Evolutionary conservation across 2,888 invertebrate genomes (phyloP), one percentile per base, ranked within the genome.

Genomic region (Rhodophaea formosa): DNA sequence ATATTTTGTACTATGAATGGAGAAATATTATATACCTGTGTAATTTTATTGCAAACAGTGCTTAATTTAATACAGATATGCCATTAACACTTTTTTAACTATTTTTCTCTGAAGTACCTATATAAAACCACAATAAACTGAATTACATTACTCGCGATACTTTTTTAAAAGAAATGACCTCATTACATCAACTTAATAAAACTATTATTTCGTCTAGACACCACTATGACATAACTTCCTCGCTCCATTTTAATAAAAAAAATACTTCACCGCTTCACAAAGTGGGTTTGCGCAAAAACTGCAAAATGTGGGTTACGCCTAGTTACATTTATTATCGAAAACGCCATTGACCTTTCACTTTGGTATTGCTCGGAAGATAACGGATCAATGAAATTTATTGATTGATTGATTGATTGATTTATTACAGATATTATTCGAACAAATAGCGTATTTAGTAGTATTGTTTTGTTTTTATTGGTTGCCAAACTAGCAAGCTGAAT

Each of bases 141-240:
- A 23, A 23, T 23, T 23, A 23, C 23, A 3, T 23, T 5, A 23
- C 2, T 23, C 23, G 5, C 2, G 23, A 3, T 3, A 23, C 23
- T 23, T 23, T 23, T 23, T 2, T 3, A 23, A 23, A 23, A 23
- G 5, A 23, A 23, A 23, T 23, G 23, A 23, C 23, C 23, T 2
- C n/a, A 32, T 49, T 32, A 10, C 32, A 32, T 23, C 15, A 49
- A 14, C 30, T 39, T n/a, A 46, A 46, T 46, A 46, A 32, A 14
- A 15, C 49, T 15, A 30, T 49, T 10, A 49, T 49, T 49, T 32
- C 32, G 49, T 49, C 49, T 49, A 49, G 49, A 49, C 49, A n/a
- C n/a, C 15, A 14, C 8, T 3, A 30, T 49, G 14, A 49, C 49
- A 14, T 49, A 30, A 49, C 32, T 30, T 32, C 32, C 49, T 49